These are phyloP conservation scores for Chironomus tepperi DNA, from an alignment of 1,140 invertebrate genomes.

Conservation along the genomic window DNA sequence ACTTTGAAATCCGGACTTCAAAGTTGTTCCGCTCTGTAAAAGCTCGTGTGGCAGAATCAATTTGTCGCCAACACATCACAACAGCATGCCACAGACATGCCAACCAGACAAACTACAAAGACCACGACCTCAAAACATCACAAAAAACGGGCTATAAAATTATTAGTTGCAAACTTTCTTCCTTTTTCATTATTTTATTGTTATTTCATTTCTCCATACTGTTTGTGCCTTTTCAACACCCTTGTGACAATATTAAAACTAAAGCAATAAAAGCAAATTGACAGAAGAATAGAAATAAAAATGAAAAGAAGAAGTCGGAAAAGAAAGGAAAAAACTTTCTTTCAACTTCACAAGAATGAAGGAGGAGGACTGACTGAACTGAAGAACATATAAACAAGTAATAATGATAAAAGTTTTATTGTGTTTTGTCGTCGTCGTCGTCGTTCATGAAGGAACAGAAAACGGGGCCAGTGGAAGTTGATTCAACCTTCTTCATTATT, in stretches of 20 bases:
- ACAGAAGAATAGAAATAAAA: not conserved
- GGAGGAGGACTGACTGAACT: not conserved
- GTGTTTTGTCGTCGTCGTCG: not conserved
- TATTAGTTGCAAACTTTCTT: not conserved
- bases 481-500: not conserved
- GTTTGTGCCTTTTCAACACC: not conserved
- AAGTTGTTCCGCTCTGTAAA: too few species aligned
- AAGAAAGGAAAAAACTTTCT: not conserved
- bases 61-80: too few species aligned
- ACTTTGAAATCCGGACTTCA: too few species aligned
- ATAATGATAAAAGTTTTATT: conserved; percentile 15
- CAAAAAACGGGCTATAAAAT: too few species aligned
- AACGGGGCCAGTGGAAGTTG: not conserved
- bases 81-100: too few species aligned
- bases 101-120: too few species aligned
- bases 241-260: conserved; percentile 8
- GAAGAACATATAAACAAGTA: conserved; percentile 2
- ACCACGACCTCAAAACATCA: too few species aligned
- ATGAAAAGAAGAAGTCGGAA: not conserved
- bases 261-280: conserved; percentile 9
- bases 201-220: not conserved
- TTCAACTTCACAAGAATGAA: not conserved
- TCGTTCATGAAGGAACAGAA: not conserved
- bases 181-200: not conserved
- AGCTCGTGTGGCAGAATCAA: too few species aligned